A percentile compares a stretch with the other conserved stretches of the same genome.
Evolutionary conservation across 2,113 vertebrate species (phyloP).

Genomic region (Mellivora capensis): DNA sequence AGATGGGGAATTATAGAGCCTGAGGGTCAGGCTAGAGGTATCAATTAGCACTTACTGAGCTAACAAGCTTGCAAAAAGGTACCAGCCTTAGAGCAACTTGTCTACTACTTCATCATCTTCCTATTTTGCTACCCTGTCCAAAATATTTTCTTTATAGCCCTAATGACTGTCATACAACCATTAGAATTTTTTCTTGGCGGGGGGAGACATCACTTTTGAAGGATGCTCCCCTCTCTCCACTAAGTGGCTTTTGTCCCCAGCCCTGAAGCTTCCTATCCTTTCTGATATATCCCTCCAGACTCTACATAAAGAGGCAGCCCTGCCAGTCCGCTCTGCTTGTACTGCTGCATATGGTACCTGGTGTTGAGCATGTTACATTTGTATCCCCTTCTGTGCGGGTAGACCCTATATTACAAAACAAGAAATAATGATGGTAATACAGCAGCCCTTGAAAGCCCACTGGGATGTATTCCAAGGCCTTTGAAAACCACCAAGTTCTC

Average conservation of each 20-base stretch:
- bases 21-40: not conserved
- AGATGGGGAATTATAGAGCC: not conserved
- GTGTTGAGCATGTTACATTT: not conserved
- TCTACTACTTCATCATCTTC: not conserved
- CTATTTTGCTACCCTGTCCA: not conserved
- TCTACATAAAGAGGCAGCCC: not conserved
- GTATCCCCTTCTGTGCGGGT: not conserved
- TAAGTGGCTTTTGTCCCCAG: not conserved
- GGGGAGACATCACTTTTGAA: not conserved
- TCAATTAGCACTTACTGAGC: not conserved
- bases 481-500: slow-evolving; percentile 15
- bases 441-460: not conserved
- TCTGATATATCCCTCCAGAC: not conserved
- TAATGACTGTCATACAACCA: not conserved
- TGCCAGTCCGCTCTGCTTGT: not conserved
- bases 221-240: not conserved
- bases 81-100: not conserved
- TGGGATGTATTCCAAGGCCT: not conserved
- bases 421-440: not conserved
- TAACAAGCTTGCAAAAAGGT: not conserved
- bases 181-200: not conserved
- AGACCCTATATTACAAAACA: not conserved
- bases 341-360: rapidly evolving
- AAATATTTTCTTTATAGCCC: not conserved
- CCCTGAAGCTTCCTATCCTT: not conserved